Base-by-base conservation (phyloP, 2,113 vertebrate genomes). In the Taxidea taxus region DNA sequence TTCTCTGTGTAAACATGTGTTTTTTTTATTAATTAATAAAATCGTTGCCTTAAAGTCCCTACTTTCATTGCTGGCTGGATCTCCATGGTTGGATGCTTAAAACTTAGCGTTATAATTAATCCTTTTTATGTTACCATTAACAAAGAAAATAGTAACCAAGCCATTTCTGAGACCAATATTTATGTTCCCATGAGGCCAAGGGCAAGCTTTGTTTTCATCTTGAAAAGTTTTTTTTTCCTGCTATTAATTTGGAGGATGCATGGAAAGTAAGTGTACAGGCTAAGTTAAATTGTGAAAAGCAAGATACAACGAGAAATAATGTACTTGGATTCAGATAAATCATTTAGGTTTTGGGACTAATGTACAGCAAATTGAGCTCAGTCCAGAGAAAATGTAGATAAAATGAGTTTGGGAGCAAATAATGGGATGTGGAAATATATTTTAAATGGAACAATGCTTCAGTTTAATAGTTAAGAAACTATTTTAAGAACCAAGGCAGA, bases 341-440 rank as follows among this genome's bases (percentile, higher is more conserved):
- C 83, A 92, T 90, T 93, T 34, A 54, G 42, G 54, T 31, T 94
- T 88, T 91, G 39, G 27, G 85, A 95, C 5, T 34, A 96, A 86
- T 87, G 31, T 88, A 77, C 6, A 87, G 66, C 75, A 97, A 96
- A 97, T 56, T 87, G 72, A 96, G 39, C 72, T 96, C 68, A 89
- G 31, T 29, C 23, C 74, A 83, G 44, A 97, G 78, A 96, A 96
- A 93, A 95, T 68, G 66, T 83, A 96, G 72, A 91, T 90, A 93
- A 95, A 96, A 87, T 80, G 87, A 95, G 39, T 82, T 94, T 96
- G 93, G 64, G 18, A 89, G 47, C 72, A 96, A 95, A 96, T 91
- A 96, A 96, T 83, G 70, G 7, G 83, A 93, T 34, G 39, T 90
- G 14, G 47, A 96, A 96, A 96, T 93, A 93, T 2, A 51, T 78